These are phyloP conservation scores for Leucopsar rothschildi DNA, from an alignment of 2,113 vertebrate species.

Conservation along the genomic window DNA sequence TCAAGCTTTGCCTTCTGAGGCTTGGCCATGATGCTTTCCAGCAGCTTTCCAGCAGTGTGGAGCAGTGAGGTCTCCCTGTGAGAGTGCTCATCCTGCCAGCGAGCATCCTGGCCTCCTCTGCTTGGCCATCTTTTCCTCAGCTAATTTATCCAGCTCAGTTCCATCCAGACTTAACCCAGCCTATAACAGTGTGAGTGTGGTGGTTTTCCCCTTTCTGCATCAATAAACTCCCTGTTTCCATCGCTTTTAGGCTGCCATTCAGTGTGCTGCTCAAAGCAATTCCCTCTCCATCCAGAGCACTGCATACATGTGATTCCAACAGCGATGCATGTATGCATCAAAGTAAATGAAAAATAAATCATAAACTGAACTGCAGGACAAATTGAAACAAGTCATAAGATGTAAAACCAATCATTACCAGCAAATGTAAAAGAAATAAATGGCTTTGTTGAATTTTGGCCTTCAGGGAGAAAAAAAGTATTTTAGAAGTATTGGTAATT, in stretches of 20 bases:
- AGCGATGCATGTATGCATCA: background rate
- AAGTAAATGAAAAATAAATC: background rate
- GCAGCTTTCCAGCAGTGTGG: accelerated
- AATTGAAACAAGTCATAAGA: background rate
- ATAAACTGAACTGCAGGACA: background rate
- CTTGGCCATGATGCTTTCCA: background rate
- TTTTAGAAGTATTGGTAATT: background rate
- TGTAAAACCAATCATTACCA: background rate
- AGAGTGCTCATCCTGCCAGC: background rate
- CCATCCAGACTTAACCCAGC: background rate
- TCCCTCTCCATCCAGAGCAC: background rate
- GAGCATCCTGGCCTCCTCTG: background rate
- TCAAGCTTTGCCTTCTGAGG: background rate
- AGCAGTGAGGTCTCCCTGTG: background rate
- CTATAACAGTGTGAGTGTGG: background rate
- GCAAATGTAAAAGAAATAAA: background rate
- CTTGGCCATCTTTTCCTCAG: background rate
- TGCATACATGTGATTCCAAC: accelerated
- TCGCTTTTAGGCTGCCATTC: accelerated
- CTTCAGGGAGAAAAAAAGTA: background rate
- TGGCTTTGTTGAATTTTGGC: background rate
- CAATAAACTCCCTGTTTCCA: background rate
- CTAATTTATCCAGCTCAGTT: background rate
- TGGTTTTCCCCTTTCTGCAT: background rate
- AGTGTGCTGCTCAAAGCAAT: background rate